Evolutionary conservation across 2,113 vertebrate species (phyloP).

Genomic region (Nycticorax nycticorax): DNA sequence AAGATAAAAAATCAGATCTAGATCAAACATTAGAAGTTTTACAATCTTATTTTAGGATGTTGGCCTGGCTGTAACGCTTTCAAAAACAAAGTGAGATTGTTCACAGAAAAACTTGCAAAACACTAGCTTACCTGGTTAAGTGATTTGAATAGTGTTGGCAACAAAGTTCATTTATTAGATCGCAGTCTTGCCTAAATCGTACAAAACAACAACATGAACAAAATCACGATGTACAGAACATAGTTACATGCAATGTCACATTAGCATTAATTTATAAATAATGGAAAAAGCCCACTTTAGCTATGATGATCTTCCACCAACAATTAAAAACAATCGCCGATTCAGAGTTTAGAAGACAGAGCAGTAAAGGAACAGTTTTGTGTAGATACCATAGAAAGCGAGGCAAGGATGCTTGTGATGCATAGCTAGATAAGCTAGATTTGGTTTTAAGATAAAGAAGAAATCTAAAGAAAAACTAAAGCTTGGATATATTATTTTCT

Average conservation of each 20-base stretch:
- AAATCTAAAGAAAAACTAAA: background rate
- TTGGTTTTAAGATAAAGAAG: background rate
- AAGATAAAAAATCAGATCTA: background rate
- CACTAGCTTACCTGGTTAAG: constrained; percentile 68
- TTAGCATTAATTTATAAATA: background rate
- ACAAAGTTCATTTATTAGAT: constrained; percentile 83
- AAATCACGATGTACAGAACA: background rate
- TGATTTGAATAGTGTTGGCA: constrained; percentile 77
- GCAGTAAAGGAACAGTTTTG: background rate
- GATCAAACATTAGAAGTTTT: background rate
- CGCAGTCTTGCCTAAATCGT: constrained; percentile 75
- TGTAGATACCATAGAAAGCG: background rate
- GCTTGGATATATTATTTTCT: background rate
- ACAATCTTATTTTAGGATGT: background rate
- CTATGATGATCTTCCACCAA: background rate
- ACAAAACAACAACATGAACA: background rate
- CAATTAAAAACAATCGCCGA: background rate
- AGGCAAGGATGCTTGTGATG: background rate
- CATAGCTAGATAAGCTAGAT: background rate
- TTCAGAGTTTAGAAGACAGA: background rate
- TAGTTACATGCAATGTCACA: background rate
- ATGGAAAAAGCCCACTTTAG: background rate
- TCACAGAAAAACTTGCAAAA: background rate
- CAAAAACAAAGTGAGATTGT: background rate
- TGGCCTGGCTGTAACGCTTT: background rate